Base-by-base conservation (phyloP, 2,797 vertebrate genomes). In the Trachurus trachurus region DNA sequence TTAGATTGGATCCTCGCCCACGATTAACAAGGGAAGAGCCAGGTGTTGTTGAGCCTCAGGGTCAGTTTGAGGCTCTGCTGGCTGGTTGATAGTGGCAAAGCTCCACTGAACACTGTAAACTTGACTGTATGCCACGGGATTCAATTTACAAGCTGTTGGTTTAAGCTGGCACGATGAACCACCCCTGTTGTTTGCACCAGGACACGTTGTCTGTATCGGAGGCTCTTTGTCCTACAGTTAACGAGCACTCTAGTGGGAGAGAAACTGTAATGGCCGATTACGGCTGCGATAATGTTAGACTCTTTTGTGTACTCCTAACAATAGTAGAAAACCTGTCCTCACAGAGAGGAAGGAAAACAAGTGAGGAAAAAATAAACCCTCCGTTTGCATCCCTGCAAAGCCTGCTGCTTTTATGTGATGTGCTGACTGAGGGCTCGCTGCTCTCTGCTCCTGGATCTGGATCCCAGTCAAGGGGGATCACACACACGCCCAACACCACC, bases 131-230 rank as follows among this genome's bases (percentile, higher is more conserved):
- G 89, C 93, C 93, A 94, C 85, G 67, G 87, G 86, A 93, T 91
- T 93, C 91, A 90, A 92, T 94, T 93, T 93, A 90, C 91, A 91
- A 94, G 91, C 91, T 93, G 92, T 90, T 92, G 85, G 88, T 92
- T 91, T 91, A 89, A 91, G 88, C 87, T 89, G 88, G 90, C 88
- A 82, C 57, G 53, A 74, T 57, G 83, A 82, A 64, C 80, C 82
- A 50, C 82, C 72, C 72, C 26, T 65, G 88, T 91, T 89, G 90
- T 92, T 90, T 89, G 85, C 85, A 87, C 87, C 80, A 70, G 87
- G 83, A 89, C 86, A 76, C 63, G 44, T 75, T 90, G 89, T 86
- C 90, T 89, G 74, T 85, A 88, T 85, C 71, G 60, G 81, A 90
- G 80, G 86, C 76, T 83, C 80, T 90, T 88, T 91, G 90, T 91